Percentiles rank a stretch among this genome's conserved stretches.
These are phyloP conservation scores for Heterodera carotae DNA, from an alignment of 1,140 invertebrate genomes.

Conservation along the genomic window DNA sequence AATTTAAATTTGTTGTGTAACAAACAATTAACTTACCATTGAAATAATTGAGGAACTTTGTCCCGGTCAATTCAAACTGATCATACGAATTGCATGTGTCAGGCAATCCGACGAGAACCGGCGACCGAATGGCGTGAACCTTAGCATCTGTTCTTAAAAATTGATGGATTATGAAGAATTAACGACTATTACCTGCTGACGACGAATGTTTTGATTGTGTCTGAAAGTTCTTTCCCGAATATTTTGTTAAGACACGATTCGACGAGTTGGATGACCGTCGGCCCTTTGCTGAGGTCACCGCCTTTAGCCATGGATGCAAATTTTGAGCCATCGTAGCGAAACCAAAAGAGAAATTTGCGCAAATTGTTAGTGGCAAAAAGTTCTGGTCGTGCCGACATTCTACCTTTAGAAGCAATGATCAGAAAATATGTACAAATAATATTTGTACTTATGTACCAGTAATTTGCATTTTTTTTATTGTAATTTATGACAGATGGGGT, in stretches of 20 bases:
- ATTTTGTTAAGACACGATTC: constrained; percentile 5
- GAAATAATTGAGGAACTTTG: constrained; percentile 30
- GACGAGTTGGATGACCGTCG: constrained; percentile 16
- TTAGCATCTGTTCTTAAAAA: constrained; percentile 51
- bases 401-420: too few species aligned
- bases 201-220: background rate
- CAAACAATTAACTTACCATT: constrained; percentile 24
- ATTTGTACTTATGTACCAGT: too few species aligned
- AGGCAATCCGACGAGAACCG: constrained; percentile 47
- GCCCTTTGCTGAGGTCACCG: background rate
- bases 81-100: constrained; percentile 16
- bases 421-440: too few species aligned
- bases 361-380: background rate
- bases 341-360: constrained; percentile 46
- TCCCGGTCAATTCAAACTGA: constrained; percentile 14
- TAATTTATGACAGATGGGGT: too few species aligned
- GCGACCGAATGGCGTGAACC: constrained; percentile 50
- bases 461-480: too few species aligned
- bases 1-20: too few species aligned
- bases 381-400: background rate
- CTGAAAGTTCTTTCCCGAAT: background rate
- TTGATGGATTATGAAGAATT: background rate
- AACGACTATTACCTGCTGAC: constrained; percentile 19
- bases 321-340: constrained; percentile 52
- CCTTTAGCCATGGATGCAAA: constrained; percentile 58